Base-by-base conservation (phyloP, 2,113 vertebrate species). In the Bolborhynchus lineola region DNA sequence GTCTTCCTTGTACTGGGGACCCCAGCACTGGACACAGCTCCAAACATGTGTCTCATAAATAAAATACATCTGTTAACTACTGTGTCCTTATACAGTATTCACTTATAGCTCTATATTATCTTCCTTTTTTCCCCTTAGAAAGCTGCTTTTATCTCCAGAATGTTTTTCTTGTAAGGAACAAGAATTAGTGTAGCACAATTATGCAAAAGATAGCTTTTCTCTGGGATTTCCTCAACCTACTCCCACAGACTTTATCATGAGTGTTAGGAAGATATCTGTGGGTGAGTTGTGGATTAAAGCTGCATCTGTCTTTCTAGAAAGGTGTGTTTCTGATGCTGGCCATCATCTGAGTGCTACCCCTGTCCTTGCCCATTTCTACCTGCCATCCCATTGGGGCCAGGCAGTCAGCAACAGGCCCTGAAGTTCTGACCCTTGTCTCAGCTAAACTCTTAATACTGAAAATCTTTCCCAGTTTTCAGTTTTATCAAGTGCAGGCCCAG, bases 401-500 rank as follows among this genome's bases (percentile, higher is more conserved):
- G 16, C 41, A 47, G 59, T 17, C 71, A 86, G 47, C 50, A 75
- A 9, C 13, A 77, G n/a, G 24, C 46, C 47, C 52, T n/a, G 31
- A 76, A 33, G 24, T 82, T 77, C 82, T 92, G 50, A 46, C 50
- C 26, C 26, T 76, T 35, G 23, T 49, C 83, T 67, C 74, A 44
- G 35, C 72, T 84, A 37, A 96, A 44, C 21, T 52, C 18, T 29
- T 53, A 74, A 31, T 33, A 42, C 21, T 82, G 31, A 82, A 84
- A 31, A 78, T 16, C 7, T 75, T 84, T 82, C 41, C 23, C 9
- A 17, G n/a, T 63, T 78, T 76, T 55, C 79, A 37, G 7, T 63
- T 92, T 79, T 83, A 25, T 16, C 78, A 77, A 70, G 24, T 50
- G n/a, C 62, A 89, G 70, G 85, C 16, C n/a, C 62, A 78, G 50